Evolutionary conservation across 2,888 invertebrate species (phyloP).

Genomic region (Hedya salicella): DNA sequence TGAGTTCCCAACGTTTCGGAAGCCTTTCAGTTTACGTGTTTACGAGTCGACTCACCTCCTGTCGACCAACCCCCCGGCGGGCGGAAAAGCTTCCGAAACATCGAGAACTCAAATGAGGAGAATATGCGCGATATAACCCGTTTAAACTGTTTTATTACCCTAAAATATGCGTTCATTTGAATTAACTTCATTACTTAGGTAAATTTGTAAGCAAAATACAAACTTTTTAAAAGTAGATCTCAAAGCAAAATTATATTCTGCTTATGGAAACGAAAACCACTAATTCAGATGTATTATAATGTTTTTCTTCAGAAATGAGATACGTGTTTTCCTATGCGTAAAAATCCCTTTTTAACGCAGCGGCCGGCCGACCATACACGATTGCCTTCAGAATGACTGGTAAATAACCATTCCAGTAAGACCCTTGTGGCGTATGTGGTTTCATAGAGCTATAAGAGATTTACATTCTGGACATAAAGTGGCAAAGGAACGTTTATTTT

Average conservation of each 20-base stretch:
- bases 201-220: too few relatives aligned
- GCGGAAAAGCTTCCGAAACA: too few relatives aligned
- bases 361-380: conserved; percentile 7
- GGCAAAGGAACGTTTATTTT: conserved; percentile 5
- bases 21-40: too few relatives aligned
- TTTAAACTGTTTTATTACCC: too few relatives aligned
- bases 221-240: too few relatives aligned
- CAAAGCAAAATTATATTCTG: not conserved
- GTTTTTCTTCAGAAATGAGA: not conserved
- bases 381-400: not conserved
- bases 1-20: too few relatives aligned
- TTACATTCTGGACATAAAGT: not conserved
- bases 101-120: too few relatives aligned
- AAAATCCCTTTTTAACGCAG: conserved; percentile 12
- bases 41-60: too few relatives aligned
- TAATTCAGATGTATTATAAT: not conserved
- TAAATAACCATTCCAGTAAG: not conserved
- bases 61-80: too few relatives aligned
- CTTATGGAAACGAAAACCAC: not conserved
- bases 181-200: too few relatives aligned
- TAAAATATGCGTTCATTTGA: too few relatives aligned
- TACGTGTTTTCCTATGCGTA: conserved; percentile 8
- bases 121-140: too few relatives aligned
- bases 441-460: not conserved
- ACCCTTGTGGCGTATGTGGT: not conserved